Percentiles rank a stretch among this genome's conserved stretches.
Evolutionary conservation across 2,113 vertebrate genomes (phyloP).

Genomic region (Excalfactoria chinensis): DNA sequence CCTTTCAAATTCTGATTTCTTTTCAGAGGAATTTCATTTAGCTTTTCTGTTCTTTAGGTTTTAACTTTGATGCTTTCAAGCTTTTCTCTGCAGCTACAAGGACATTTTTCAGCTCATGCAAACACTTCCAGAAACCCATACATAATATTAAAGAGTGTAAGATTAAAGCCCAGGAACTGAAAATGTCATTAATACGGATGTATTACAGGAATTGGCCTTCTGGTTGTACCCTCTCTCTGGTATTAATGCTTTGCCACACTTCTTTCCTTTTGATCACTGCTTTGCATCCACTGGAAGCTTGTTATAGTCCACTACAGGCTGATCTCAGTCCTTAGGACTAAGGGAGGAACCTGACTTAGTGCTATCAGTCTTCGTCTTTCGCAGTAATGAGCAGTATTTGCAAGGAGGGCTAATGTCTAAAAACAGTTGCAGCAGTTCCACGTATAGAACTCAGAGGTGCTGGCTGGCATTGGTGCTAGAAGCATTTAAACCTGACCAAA

Average conservation of each 20-base stretch:
- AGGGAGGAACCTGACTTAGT: background rate
- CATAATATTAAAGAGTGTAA: background rate
- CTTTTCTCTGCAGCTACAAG: background rate
- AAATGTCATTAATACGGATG: background rate
- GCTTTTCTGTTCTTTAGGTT: background rate
- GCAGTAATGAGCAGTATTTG: background rate
- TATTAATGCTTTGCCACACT: background rate
- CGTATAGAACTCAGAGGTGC: background rate
- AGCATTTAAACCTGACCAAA: background rate
- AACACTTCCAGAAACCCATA: background rate
- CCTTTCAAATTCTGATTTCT: slow-evolving; percentile 23
- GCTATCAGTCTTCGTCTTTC: background rate
- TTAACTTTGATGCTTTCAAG: background rate
- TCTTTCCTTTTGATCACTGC: background rate
- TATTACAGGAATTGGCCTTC: background rate
- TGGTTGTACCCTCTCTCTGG: background rate
- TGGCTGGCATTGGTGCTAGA: background rate
- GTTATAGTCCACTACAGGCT: background rate
- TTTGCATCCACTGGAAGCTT: background rate
- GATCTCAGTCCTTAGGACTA: background rate
- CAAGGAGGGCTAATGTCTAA: background rate
- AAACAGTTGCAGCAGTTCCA: background rate
- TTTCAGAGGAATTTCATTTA: slow-evolving; percentile 6
- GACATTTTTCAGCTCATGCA: background rate
- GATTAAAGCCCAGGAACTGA: background rate